phyloP scores from a whole-genome alignment of 1,140 invertebrate species.

The Venustaconcha ellipsiformis region DNA sequence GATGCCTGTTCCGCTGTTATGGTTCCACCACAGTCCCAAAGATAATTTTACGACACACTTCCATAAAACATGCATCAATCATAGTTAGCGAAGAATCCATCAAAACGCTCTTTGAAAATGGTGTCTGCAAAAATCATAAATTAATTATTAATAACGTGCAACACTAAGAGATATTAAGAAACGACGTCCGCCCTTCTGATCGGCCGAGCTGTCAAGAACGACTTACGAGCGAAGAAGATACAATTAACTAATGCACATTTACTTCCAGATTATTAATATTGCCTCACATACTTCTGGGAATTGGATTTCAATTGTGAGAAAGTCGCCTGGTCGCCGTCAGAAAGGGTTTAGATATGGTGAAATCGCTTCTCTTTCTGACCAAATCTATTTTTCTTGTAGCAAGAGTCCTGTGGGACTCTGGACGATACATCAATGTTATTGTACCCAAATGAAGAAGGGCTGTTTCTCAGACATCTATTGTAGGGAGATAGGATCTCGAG shows the following conservation, averaged over 20 bases:
- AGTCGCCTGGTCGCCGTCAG: conserved; percentile 23
- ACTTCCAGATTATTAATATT: conserved; percentile 56
- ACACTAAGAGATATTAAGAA: too few relatives aligned
- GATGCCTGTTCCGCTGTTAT: too few relatives aligned
- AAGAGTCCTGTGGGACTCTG: conserved; percentile 8
- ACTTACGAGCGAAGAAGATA: conserved; percentile 38
- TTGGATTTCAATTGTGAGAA: conserved; percentile 43
- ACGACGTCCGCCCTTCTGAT: too few relatives aligned
- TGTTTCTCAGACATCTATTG: conserved; percentile 44
- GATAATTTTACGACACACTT: too few relatives aligned
- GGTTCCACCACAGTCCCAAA: too few relatives aligned
- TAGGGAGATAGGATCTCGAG: conserved; percentile 13
- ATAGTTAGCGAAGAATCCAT: too few relatives aligned
- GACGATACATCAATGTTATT: conserved; percentile 13
- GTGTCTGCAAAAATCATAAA: too few relatives aligned
- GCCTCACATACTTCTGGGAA: conserved; percentile 42
- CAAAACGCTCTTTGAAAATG: too few relatives aligned
- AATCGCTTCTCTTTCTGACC: conserved; percentile 8
- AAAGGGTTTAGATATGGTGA: conserved; percentile 32
- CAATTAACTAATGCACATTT: conserved; percentile 57
- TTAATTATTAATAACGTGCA: too few relatives aligned
- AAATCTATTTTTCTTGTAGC: conserved; percentile 36
- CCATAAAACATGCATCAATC: too few relatives aligned
- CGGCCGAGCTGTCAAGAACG: too few relatives aligned
- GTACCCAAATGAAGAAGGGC: conserved; percentile 26